phyloP scores from a whole-genome alignment of 2,888 invertebrate species.

The Drosophila anomalata region DNA sequence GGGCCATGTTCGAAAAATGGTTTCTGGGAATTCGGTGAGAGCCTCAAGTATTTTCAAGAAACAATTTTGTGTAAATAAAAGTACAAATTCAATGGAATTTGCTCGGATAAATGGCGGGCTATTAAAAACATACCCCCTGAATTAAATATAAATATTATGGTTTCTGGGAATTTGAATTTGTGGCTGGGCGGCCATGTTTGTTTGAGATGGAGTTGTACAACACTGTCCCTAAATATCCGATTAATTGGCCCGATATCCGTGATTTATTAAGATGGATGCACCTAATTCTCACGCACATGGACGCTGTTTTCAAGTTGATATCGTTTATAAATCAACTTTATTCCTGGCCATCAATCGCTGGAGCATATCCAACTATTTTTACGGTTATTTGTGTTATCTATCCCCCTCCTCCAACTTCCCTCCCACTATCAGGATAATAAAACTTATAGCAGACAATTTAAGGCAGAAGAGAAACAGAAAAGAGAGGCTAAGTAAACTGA shows the following conservation, averaged over 20 bases:
- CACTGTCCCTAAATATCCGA: constrained; percentile 2
- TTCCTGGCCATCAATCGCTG: constrained; percentile 28
- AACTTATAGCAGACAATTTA: constrained; percentile 65
- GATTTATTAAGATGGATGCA: constrained; percentile 38
- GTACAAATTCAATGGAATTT: not conserved
- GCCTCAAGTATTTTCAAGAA: constrained; percentile 4
- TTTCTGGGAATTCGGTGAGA: constrained; percentile 15
- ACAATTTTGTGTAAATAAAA: constrained; percentile 21
- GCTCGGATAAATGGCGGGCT: not conserved
- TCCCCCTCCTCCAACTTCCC: not conserved
- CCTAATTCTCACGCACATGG: constrained; percentile 30
- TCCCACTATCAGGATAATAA: constrained; percentile 29
- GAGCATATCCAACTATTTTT: constrained; percentile 33
- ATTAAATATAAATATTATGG: not conserved
- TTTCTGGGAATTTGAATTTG: not conserved
- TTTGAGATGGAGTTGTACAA: too few relatives aligned
- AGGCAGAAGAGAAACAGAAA: constrained; percentile 26
- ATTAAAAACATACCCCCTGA: not conserved
- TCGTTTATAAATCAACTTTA: constrained; percentile 38
- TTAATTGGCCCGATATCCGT: constrained; percentile 34
- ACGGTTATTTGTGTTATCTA: constrained; percentile 30
- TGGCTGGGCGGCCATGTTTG: too few relatives aligned
- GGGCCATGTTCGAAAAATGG: constrained; percentile 20
- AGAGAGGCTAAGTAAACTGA: constrained; percentile 40
- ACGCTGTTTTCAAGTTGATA: constrained; percentile 30